These are phyloP conservation scores for Tiliacea aurago DNA, from an alignment of 2,888 invertebrate genomes.

Conservation along the genomic window DNA sequence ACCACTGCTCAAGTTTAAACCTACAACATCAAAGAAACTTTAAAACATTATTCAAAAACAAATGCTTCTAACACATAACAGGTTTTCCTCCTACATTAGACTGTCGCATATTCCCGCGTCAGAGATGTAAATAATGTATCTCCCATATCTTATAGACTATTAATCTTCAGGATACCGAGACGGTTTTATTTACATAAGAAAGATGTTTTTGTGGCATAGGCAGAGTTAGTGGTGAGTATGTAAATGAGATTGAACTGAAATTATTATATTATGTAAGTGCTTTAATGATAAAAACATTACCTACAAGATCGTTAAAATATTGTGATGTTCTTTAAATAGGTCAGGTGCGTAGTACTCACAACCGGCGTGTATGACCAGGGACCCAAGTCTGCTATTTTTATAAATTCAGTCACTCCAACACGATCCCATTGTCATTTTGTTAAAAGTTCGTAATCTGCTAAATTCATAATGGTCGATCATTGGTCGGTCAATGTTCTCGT, in stretches of 20 bases:
- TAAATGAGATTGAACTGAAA: background rate
- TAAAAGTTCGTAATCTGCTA: no score
- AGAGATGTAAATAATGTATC: conserved; percentile 65
- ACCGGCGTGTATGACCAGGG: no score
- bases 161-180: conserved; percentile 64
- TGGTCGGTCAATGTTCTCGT: no score
- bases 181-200: conserved; percentile 37
- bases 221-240: conserved; percentile 20
- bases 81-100: background rate
- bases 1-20: no score
- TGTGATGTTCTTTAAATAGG: background rate
- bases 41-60: conserved; percentile 3
- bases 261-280: background rate
- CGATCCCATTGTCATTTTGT: no score
- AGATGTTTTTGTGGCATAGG: conserved; percentile 39
- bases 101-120: conserved; percentile 27
- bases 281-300: background rate
- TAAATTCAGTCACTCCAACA: no score
- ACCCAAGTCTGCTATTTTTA: no score
- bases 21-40: no score
- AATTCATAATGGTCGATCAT: no score
- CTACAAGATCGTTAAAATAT: background rate
- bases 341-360: background rate
- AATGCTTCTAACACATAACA: background rate
- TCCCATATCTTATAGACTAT: conserved; percentile 66